Percentiles rank a stretch among this genome's conserved stretches.
These are phyloP conservation scores for Scrobipalpa costella DNA, from an alignment of 2,888 invertebrate genomes.

Conservation along the genomic window DNA sequence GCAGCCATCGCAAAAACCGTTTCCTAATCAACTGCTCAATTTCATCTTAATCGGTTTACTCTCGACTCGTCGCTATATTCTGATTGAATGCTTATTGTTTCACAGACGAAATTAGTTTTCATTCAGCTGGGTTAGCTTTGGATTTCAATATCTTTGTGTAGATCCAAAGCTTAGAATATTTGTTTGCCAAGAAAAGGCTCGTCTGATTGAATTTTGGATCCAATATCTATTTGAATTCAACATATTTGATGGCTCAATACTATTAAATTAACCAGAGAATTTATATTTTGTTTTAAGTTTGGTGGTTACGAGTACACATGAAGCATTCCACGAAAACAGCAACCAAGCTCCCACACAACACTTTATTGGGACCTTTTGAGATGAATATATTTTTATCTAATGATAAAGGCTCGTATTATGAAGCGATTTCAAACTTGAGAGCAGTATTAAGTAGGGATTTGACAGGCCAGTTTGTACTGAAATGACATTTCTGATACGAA, in stretches of 20 bases:
- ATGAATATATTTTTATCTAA: neutral
- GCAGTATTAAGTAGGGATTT: no score
- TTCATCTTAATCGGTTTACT: conserved; percentile 49
- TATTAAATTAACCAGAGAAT: neutral
- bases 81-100: conserved; percentile 38
- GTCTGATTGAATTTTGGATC: conserved; percentile 1
- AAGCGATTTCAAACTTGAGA: no score
- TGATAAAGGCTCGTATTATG: neutral
- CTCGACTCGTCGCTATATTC: conserved; percentile 28
- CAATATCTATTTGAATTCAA: neutral
- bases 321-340: no score
- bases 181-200: neutral
- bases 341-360: no score
- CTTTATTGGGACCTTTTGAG: no score
- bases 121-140: neutral
- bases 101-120: conserved; percentile 37
- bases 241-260: neutral
- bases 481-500: no score
- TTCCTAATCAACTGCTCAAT: conserved; percentile 41
- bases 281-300: neutral
- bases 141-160: conserved; percentile 1
- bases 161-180: conserved; percentile 1
- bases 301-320: no score
- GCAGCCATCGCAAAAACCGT: conserved; percentile 32
- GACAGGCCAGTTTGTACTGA: no score